A percentile compares a stretch with the other conserved stretches of the same genome.
Evolutionary conservation across 2,888 invertebrate species (phyloP).

Genomic region (Chydorus sphaericus): DNA sequence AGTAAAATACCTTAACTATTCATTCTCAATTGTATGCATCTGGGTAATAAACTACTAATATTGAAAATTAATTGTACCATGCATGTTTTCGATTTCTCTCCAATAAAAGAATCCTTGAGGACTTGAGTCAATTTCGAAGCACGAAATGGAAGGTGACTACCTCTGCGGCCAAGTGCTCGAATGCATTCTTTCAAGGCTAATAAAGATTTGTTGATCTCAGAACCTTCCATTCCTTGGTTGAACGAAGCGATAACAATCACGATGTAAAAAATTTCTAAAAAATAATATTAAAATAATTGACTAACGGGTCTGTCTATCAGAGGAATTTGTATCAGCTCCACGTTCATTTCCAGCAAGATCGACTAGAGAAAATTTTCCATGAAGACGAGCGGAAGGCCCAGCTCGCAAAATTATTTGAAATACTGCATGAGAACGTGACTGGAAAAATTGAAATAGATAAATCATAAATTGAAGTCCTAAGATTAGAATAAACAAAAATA

Average conservation of each 20-base stretch:
- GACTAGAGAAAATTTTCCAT: conserved; percentile 44
- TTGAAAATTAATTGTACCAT: conserved; percentile 30
- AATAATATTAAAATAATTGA: background rate
- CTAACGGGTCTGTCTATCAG: conserved; percentile 35
- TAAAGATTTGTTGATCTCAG: conserved; percentile 44
- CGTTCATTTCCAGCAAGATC: conserved; percentile 40
- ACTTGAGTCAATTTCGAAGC: conserved; percentile 43
- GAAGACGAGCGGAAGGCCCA: conserved; percentile 22
- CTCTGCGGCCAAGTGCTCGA: conserved; percentile 35
- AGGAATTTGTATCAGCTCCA: conserved; percentile 40
- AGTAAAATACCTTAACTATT: background rate
- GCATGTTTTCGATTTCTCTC: conserved; percentile 41
- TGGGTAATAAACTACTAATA: background rate
- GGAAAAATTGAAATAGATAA: background rate
- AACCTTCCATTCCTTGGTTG: conserved; percentile 38
- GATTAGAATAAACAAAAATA: background rate
- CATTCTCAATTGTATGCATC: background rate
- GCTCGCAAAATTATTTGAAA: conserved; percentile 37
- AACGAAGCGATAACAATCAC: background rate
- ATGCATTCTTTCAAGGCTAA: conserved; percentile 43
- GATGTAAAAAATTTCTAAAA: no score
- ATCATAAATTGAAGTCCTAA: background rate
- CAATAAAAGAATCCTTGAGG: conserved; percentile 41
- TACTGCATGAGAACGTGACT: conserved; percentile 41
- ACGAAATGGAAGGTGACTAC: conserved; percentile 41